Evolutionary conservation across 2,113 vertebrate genomes (phyloP).

Genomic region (Columba janthina): DNA sequence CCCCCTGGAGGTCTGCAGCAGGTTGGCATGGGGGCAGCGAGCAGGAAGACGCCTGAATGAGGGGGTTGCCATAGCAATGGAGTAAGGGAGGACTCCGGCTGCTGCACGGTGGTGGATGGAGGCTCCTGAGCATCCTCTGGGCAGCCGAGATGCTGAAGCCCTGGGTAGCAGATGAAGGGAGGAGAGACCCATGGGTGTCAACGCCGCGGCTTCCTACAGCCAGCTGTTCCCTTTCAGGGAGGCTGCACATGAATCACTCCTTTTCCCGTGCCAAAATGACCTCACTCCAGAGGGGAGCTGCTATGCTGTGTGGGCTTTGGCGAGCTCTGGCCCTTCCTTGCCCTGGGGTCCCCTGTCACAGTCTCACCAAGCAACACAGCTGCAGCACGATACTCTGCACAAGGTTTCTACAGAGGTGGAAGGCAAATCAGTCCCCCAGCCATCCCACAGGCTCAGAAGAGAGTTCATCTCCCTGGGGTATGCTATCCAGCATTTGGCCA

Average conservation of each 20-base stretch:
- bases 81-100: background rate
- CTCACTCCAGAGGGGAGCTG: background rate
- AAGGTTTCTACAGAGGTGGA: background rate
- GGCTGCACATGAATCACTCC: background rate
- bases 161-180: rapidly evolving
- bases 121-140: background rate
- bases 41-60: background rate
- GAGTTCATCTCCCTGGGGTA: background rate
- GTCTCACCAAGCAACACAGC: background rate
- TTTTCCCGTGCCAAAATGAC: background rate
- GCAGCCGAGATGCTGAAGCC: background rate
- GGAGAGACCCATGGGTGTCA: background rate
- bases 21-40: background rate
- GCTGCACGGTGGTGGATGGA: background rate
- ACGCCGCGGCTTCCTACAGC: background rate
- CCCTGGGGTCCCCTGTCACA: background rate
- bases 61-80: conserved; percentile 51
- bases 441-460: rapidly evolving
- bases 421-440: rapidly evolving
- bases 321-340: background rate
- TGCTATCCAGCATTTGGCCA: background rate
- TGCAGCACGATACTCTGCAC: background rate
- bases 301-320: background rate
- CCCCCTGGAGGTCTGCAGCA: background rate
- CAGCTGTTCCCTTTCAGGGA: background rate